Percentiles rank a stretch among this genome's conserved stretches.
Conservation (phyloP, 2,888 invertebrate genomes). For the Aradus depressus region DNA sequence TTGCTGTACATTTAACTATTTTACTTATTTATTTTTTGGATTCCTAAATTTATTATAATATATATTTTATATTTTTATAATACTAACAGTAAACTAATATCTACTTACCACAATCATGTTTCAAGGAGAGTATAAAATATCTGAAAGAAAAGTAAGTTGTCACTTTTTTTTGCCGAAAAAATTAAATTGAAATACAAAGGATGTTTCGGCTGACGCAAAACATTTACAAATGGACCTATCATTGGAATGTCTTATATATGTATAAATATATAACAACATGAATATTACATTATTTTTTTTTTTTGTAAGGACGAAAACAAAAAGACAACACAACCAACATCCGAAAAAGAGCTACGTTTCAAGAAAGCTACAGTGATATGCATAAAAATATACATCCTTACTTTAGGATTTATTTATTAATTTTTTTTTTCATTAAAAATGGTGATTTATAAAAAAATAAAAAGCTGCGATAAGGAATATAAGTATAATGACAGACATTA, state of each 20-base stretch:
- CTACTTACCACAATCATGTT: conserved; percentile 27
- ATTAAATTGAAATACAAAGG: not conserved
- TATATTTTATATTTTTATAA: conserved; percentile 3
- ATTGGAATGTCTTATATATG: not conserved
- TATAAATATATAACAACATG: not conserved
- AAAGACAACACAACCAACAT: conserved; percentile 22
- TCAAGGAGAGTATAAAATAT: conserved; percentile 20
- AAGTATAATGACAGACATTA: no score
- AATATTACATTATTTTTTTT: not conserved
- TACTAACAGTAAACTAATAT: conserved; percentile 21
- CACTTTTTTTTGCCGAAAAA: not conserved
- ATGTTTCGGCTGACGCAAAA: not conserved
- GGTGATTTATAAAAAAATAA: conserved; percentile 23
- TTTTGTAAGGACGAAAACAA: no score
- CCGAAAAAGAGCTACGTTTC: conserved; percentile 17
- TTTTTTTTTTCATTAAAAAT: no score
- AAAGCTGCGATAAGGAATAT: conserved; percentile 19
- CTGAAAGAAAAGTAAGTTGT: conserved; percentile 12
- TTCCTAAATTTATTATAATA: no score
- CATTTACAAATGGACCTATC: not conserved
- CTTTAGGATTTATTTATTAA: conserved; percentile 26
- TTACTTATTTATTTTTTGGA: conserved; percentile 16
- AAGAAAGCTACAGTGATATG: conserved; percentile 29
- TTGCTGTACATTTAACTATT: no score
- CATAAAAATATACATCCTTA: conserved; percentile 31